Conservation (phyloP, 2,888 invertebrate species). For the Cosmopolites sordidus region DNA sequence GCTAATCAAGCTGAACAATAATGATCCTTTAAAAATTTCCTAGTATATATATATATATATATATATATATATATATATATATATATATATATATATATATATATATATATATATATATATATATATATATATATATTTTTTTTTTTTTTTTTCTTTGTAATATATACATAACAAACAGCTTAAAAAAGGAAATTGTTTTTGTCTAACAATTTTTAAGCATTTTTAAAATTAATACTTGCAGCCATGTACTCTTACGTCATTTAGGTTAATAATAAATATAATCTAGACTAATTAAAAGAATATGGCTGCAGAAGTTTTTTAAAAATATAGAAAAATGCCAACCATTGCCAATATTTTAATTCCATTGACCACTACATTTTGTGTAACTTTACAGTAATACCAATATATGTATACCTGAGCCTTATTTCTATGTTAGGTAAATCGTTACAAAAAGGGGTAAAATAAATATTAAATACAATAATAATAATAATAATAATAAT, state of each 20-base stretch:
- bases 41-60: conserved; percentile 35
- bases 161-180: conserved; percentile 26
- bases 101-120: too few species aligned
- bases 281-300: too few species aligned
- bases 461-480: too few species aligned
- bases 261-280: too few species aligned
- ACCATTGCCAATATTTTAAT: conserved; percentile 10
- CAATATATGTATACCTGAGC: conserved; percentile 24
- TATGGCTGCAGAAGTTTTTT: too few species aligned
- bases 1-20: conserved; percentile 39
- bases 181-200: conserved; percentile 35
- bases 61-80: too few species aligned
- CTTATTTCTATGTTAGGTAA: conserved; percentile 9
- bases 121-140: too few species aligned
- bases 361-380: conserved; percentile 18
- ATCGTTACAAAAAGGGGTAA: neutral
- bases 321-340: conserved; percentile 1
- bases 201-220: conserved; percentile 32
- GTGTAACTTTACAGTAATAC: conserved; percentile 33
- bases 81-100: too few species aligned
- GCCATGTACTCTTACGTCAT: too few species aligned
- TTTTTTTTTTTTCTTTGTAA: conserved; percentile 5
- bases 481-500: too few species aligned
- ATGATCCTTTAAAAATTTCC: conserved; percentile 34
- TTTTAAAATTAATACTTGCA: neutral